Evolutionary conservation across 2,888 invertebrate species (phyloP).

Genomic region (Arenicola marina): DNA sequence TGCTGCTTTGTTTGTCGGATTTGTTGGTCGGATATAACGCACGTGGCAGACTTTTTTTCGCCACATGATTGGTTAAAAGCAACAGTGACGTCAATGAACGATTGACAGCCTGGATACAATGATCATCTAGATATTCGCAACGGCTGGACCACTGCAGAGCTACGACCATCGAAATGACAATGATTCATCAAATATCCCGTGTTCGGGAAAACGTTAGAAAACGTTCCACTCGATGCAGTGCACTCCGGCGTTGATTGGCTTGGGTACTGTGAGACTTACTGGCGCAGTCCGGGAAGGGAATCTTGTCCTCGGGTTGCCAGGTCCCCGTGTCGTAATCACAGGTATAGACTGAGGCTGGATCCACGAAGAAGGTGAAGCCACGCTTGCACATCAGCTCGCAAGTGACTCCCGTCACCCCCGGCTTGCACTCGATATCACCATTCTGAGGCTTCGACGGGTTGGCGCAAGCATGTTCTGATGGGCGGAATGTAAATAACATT

Average conservation of each 20-base stretch:
- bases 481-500: too few species aligned
- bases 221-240: not conserved
- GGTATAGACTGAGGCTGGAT: conserved; percentile 58
- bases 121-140: too few species aligned
- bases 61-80: too few species aligned
- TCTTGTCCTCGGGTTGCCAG: conserved; percentile 57
- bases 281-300: conserved; percentile 68
- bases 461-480: conserved; percentile 63
- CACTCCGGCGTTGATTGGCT: not conserved
- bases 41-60: too few species aligned
- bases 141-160: too few species aligned
- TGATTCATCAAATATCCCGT: too few species aligned
- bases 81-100: too few species aligned
- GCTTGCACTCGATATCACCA: conserved; percentile 64
- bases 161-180: too few species aligned
- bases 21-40: too few species aligned
- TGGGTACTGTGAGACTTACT: conserved; percentile 50
- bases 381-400: conserved; percentile 69
- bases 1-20: too few species aligned
- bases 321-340: conserved; percentile 60
- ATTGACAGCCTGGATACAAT: too few species aligned
- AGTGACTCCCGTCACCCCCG: conserved; percentile 59
- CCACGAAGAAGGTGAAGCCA: conserved; percentile 68
- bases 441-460: conserved; percentile 63
- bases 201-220: conserved; percentile 11